Conservation (phyloP, 2,888 invertebrate genomes). For the Drosophila austrosaltans region DNA sequence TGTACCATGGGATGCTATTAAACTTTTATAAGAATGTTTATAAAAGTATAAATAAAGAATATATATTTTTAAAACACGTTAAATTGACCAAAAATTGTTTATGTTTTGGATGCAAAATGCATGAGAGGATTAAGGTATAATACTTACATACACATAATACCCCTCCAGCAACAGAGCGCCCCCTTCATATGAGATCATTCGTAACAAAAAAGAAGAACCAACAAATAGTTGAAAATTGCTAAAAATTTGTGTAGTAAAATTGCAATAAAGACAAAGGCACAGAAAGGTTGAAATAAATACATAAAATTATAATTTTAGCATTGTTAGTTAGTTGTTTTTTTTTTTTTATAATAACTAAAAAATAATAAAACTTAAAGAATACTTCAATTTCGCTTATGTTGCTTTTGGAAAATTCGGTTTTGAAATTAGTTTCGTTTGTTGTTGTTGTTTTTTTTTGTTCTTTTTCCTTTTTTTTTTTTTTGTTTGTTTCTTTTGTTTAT, state of each 20-base stretch:
- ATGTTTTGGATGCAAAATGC: no score
- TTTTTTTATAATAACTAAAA: slow-evolving; percentile 52
- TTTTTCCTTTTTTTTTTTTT: slow-evolving; percentile 19
- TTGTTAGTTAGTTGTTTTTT: slow-evolving; percentile 34
- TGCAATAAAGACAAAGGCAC: background rate
- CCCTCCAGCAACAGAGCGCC: no score
- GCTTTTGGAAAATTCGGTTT: slow-evolving; percentile 46
- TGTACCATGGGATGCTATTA: no score
- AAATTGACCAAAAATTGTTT: no score
- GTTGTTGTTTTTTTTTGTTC: slow-evolving; percentile 23
- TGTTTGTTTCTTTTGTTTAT: slow-evolving; percentile 55
- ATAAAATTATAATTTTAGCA: slow-evolving; percentile 46
- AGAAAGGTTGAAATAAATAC: slow-evolving; percentile 31
- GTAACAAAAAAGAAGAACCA: no score
- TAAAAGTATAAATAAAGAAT: no score
- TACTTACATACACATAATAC: no score
- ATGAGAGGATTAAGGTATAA: no score
- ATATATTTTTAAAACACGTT: no score
- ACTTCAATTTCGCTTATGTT: slow-evolving; percentile 43
- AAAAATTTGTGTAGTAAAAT: background rate
- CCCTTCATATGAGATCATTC: no score
- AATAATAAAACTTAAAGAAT: slow-evolving; percentile 64
- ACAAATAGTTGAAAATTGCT: background rate
- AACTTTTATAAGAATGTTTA: no score
- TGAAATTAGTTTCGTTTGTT: slow-evolving; percentile 29